Percentiles rank a stretch among this genome's conserved stretches.
These are phyloP conservation scores for Synergus gifuensis DNA, from an alignment of 2,888 invertebrate species.

Conservation along the genomic window DNA sequence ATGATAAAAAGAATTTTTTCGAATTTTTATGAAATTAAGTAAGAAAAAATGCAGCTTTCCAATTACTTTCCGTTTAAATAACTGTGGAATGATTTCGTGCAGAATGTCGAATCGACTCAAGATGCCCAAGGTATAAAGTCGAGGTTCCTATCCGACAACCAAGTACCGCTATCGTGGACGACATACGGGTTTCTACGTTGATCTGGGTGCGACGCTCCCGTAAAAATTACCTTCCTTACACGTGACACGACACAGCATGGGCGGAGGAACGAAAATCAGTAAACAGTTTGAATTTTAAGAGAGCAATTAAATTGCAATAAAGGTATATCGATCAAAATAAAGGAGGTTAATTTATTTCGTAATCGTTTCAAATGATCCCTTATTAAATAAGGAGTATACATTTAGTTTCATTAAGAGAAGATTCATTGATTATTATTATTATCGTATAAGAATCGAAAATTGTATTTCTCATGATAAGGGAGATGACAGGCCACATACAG, in stretches of 20 bases:
- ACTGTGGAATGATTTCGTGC: constrained; percentile 55
- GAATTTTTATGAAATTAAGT: constrained; percentile 30
- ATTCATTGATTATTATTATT: not conserved
- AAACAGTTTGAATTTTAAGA: not conserved
- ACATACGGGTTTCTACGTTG: constrained; percentile 70
- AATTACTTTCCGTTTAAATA: not conserved
- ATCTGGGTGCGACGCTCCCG: constrained; percentile 60
- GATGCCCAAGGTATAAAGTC: constrained; percentile 51
- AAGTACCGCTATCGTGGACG: constrained; percentile 74
- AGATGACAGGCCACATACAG: no score
- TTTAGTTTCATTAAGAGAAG: not conserved
- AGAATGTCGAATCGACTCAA: constrained; percentile 62
- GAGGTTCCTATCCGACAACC: constrained; percentile 43
- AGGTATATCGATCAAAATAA: not conserved
- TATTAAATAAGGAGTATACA: not conserved
- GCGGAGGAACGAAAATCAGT: constrained; percentile 23
- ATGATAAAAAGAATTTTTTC: not conserved
- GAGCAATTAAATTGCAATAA: not conserved
- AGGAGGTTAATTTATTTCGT: not conserved
- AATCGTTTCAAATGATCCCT: not conserved
- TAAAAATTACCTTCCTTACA: constrained; percentile 59
- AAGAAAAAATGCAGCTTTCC: not conserved
- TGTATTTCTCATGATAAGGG: no score
- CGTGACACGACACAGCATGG: constrained; percentile 52
- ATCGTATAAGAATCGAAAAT: no score